These are phyloP conservation scores for Acestrorhynchus altus DNA, from an alignment of 2,797 vertebrate species.

Conservation along the genomic window DNA sequence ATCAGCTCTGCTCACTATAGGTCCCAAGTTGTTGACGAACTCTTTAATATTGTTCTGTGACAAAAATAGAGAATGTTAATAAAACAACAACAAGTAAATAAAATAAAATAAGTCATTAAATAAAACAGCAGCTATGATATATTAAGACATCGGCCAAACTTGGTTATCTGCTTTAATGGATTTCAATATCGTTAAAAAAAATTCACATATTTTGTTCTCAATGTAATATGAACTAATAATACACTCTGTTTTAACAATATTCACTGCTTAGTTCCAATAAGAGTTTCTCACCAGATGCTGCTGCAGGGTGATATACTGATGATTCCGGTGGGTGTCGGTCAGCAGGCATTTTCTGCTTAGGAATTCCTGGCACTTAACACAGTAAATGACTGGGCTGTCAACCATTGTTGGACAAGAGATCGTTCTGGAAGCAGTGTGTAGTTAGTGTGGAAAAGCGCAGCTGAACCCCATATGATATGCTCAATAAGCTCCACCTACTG, in stretches of 20 bases:
- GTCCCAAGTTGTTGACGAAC: neutral
- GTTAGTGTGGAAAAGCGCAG: neutral
- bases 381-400: neutral
- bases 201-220: too few relatives aligned
- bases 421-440: neutral
- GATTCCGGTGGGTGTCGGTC: neutral
- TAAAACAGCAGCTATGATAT: neutral
- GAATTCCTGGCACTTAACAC: neutral
- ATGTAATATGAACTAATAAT: too few relatives aligned
- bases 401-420: neutral
- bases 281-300: neutral
- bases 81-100: neutral
- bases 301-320: neutral
- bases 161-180: too few relatives aligned
- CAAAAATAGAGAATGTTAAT: neutral
- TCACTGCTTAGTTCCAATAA: too few relatives aligned
- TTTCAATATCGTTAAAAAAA: too few relatives aligned
- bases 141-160: neutral
- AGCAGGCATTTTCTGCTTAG: neutral
- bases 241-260: neutral
- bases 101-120: too few relatives aligned
- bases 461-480: too few relatives aligned
- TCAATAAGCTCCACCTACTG: neutral
- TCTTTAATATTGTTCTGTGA: conserved; percentile 2
- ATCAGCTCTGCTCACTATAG: neutral